Conservation (phyloP, 2,888 invertebrate species). For the Digitonthophagus gazella region DNA sequence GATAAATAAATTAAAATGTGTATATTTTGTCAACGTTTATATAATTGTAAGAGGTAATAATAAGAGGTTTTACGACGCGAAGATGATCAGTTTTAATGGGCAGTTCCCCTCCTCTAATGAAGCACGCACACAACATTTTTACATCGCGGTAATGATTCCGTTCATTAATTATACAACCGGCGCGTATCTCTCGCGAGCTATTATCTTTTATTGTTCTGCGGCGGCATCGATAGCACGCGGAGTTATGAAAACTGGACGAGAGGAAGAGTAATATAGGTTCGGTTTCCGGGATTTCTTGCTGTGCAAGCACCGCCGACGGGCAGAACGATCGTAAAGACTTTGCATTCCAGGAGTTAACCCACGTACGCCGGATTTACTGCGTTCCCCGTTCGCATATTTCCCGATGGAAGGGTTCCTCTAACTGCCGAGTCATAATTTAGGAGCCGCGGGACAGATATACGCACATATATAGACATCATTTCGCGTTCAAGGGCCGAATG, state of each 20-base stretch:
- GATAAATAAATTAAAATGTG: no score
- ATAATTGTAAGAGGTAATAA: no score
- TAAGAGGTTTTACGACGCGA: no score
- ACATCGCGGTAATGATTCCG: not conserved
- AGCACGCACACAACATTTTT: no score
- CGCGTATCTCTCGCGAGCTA: not conserved
- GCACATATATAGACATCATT: conserved; percentile 23
- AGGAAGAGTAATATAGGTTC: not conserved
- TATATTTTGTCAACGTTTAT: no score
- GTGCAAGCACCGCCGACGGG: conserved; percentile 3
- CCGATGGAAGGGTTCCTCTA: conserved; percentile 4
- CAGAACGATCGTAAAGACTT: conserved; percentile 6
- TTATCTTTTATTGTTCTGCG: not conserved
- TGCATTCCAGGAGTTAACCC: conserved; percentile 16
- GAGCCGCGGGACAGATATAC: conserved; percentile 19
- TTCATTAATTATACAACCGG: not conserved
- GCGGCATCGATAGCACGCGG: not conserved
- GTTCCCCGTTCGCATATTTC: conserved; percentile 4
- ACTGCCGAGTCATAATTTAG: conserved; percentile 6
- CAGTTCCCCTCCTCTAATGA: not conserved
- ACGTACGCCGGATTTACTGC: conserved; percentile 14
- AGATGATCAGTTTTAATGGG: not conserved
- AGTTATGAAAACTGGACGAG: not conserved
- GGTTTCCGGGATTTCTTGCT: conserved; percentile 6
- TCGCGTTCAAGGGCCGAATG: conserved; percentile 17